A percentile compares a stretch with the other conserved stretches of the same genome.
Conservation (phyloP, 2,888 invertebrate species). For the Exocentrus adspersus region DNA sequence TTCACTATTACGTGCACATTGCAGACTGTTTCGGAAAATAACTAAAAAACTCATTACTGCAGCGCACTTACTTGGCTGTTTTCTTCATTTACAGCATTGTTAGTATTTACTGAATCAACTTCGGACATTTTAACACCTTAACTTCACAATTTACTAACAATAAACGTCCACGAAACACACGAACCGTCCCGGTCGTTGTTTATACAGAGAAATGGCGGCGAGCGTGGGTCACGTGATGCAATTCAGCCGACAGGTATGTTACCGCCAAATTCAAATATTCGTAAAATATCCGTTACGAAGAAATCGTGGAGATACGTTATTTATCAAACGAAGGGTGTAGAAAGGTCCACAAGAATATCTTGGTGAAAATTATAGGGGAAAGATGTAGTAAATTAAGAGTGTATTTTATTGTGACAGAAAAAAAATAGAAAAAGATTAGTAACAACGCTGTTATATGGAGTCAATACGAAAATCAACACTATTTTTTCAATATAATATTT, state of each 20-base stretch:
- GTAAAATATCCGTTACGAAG: too few relatives aligned
- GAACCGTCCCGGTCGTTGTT: slow-evolving; percentile 67
- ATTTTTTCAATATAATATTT: slow-evolving; percentile 8
- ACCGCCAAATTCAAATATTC: slow-evolving; percentile 52
- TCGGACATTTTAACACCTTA: slow-evolving; percentile 62
- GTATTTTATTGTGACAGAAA: too few relatives aligned
- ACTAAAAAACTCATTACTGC: slow-evolving; percentile 37
- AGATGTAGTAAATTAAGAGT: too few relatives aligned
- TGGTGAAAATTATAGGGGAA: too few relatives aligned
- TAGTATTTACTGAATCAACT: slow-evolving; percentile 60
- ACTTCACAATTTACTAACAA: slow-evolving; percentile 48
- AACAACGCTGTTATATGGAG: too few relatives aligned
- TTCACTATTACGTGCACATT: slow-evolving; percentile 62
- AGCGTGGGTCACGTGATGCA: slow-evolving; percentile 71
- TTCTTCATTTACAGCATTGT: slow-evolving; percentile 61
- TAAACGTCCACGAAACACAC: slow-evolving; percentile 48
- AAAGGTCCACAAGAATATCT: too few relatives aligned
- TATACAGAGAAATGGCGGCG: slow-evolving; percentile 71
- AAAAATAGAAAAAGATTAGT: too few relatives aligned
- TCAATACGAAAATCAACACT: too few relatives aligned
- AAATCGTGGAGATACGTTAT: too few relatives aligned
- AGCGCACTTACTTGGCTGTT: slow-evolving; percentile 58
- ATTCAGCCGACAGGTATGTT: slow-evolving; percentile 53
- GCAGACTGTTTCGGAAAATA: slow-evolving; percentile 51
- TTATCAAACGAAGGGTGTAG: too few relatives aligned